Percentiles rank a stretch among this genome's conserved stretches.
Evolutionary conservation across 2,888 invertebrate genomes (phyloP).

Genomic region (Eugnorisma glareosa): DNA sequence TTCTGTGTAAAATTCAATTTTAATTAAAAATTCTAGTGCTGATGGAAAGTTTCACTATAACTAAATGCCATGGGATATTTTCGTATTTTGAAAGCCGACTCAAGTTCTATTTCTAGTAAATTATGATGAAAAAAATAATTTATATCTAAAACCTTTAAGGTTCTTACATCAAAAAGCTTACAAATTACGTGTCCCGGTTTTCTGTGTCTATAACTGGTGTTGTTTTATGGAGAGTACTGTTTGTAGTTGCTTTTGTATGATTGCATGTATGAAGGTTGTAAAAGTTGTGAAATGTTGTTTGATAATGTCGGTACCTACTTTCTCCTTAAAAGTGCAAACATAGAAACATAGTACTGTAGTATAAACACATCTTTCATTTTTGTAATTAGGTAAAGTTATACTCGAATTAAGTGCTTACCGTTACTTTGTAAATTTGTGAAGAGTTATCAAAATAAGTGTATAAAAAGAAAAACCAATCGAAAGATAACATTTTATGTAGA

Average conservation of each 20-base stretch:
- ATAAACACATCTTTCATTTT: background rate
- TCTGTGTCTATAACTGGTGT: background rate
- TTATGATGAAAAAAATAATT: background rate
- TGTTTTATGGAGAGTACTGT: slow-evolving; percentile 13
- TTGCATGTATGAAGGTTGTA: background rate
- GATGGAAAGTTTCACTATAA: background rate
- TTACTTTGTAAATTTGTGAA: background rate
- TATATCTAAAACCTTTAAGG: background rate
- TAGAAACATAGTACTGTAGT: background rate
- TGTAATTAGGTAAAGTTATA: background rate
- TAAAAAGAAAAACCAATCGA: background rate
- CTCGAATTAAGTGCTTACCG: background rate
- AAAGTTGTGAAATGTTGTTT: slow-evolving; percentile 15
- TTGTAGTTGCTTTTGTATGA: slow-evolving; percentile 10
- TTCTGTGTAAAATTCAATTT: background rate
- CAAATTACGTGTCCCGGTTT: slow-evolving; percentile 2
- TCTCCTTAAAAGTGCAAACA: background rate
- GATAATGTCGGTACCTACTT: background rate
- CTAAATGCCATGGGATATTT: background rate
- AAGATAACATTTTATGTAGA: no score
- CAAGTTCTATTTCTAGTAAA: background rate
- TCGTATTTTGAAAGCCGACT: background rate
- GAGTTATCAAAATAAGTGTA: background rate
- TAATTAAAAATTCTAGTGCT: background rate
- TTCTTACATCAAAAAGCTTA: background rate